Percentiles rank a stretch among this genome's conserved stretches.
These are phyloP conservation scores for Melospiza georgiana DNA, from an alignment of 2,113 vertebrate species.

Conservation along the genomic window DNA sequence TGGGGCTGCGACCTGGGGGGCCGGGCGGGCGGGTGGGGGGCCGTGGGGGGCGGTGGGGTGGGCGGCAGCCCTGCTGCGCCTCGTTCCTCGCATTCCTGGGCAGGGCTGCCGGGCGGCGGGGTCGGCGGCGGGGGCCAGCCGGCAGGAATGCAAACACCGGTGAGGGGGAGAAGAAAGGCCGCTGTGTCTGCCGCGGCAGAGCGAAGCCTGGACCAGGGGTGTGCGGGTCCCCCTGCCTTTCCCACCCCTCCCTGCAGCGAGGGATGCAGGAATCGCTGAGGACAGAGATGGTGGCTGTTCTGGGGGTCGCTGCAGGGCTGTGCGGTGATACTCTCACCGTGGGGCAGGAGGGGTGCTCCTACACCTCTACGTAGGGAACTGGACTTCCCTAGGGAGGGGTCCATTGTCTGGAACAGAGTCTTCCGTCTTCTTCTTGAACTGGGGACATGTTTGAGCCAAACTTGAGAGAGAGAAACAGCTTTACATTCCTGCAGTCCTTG, in stretches of 20 bases:
- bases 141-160: slow-evolving; percentile 65
- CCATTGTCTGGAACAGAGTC: not conserved
- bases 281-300: not conserved
- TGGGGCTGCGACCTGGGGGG: not conserved
- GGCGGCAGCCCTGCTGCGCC: slow-evolving; percentile 1
- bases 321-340: accelerated
- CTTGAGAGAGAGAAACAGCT: not conserved
- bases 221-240: not conserved
- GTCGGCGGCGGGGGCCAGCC: slow-evolving; percentile 20
- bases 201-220: not conserved
- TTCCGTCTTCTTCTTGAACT: not conserved
- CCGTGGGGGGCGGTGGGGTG: not conserved
- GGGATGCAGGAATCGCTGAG: not conserved
- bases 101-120: slow-evolving; percentile 39
- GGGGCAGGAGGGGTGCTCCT: not conserved
- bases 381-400: not conserved
- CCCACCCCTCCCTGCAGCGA: not conserved
- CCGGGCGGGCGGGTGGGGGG: not conserved
- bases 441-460: not conserved
- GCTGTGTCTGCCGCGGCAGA: not conserved
- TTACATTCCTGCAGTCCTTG: not conserved
- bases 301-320: accelerated
- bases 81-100: slow-evolving; percentile 61
- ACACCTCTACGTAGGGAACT: not conserved
- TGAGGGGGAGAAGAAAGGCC: slow-evolving; percentile 46